These are phyloP conservation scores for Amblyopsis rosae DNA, from an alignment of 2,113 vertebrate species.

Conservation along the genomic window DNA sequence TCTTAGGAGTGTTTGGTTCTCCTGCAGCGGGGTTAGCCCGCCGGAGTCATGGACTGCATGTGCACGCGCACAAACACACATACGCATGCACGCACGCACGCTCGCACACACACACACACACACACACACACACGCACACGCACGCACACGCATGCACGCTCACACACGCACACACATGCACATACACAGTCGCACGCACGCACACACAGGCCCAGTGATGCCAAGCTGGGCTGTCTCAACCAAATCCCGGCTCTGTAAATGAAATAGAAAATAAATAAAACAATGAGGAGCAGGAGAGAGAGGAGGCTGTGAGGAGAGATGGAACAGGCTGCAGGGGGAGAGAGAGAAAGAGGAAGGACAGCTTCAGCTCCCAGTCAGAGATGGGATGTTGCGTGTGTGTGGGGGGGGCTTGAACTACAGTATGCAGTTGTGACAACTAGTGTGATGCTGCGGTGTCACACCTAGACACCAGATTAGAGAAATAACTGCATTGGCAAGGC, in stretches of 20 bases:
- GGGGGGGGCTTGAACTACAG: too few species aligned
- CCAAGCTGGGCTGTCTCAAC: conserved; percentile 62
- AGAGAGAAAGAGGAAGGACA: conserved; percentile 13
- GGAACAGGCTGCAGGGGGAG: neutral
- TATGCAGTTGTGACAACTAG: too few species aligned
- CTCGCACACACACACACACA: neutral
- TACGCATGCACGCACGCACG: neutral
- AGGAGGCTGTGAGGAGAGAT: too few species aligned
- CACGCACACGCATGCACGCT: conserved; percentile 20
- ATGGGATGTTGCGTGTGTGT: too few species aligned
- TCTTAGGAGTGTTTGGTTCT: conserved; percentile 9
- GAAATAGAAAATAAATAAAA: conserved; percentile 70
- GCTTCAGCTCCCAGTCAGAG: too few species aligned
- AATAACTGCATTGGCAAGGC: too few species aligned
- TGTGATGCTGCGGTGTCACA: too few species aligned
- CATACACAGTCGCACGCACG: conserved; percentile 21
- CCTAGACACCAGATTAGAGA: too few species aligned
- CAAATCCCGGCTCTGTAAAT: conserved; percentile 65
- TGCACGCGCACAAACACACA: neutral
- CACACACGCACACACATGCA: neutral
- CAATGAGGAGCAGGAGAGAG: conserved; percentile 38
- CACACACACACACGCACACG: neutral
- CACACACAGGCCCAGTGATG: conserved; percentile 34
- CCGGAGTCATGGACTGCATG: neutral
- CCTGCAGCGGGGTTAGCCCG: neutral